These are phyloP conservation scores for Rhaphigaster nebulosa DNA, from an alignment of 2,888 invertebrate genomes.

Conservation along the genomic window DNA sequence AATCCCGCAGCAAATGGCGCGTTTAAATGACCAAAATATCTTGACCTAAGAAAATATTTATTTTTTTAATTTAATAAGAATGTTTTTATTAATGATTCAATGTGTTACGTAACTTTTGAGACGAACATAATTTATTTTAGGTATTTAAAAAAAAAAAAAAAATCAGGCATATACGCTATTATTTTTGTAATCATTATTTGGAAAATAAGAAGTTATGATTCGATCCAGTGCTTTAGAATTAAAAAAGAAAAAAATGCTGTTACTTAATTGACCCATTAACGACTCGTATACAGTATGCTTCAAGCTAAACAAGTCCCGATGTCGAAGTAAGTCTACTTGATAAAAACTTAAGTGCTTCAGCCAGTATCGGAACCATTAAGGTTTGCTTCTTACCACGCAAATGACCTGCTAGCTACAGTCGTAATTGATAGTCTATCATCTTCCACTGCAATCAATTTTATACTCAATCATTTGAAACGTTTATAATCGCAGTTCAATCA, in stretches of 20 bases:
- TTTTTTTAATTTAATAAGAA: too few relatives aligned
- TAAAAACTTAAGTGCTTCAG: not conserved
- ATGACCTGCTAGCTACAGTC: not conserved
- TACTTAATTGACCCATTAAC: not conserved
- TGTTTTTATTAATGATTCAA: too few relatives aligned
- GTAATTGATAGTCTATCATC: not conserved
- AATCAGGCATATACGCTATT: too few relatives aligned
- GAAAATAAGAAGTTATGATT: not conserved
- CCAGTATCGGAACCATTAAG: not conserved
- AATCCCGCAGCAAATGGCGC: too few relatives aligned
- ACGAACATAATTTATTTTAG: too few relatives aligned
- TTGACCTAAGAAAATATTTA: too few relatives aligned
- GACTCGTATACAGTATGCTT: not conserved
- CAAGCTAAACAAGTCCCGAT: not conserved
- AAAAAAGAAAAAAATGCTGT: not conserved
- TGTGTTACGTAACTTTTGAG: too few relatives aligned
- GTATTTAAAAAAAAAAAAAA: too few relatives aligned
- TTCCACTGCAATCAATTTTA: slow-evolving; percentile 1
- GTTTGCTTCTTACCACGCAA: not conserved
- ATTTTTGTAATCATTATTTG: too few relatives aligned
- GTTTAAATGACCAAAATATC: too few relatives aligned
- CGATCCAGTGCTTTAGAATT: not conserved
- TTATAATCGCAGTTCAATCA: slow-evolving; percentile 17
- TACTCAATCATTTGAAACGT: slow-evolving; percentile 28
- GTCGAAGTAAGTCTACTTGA: not conserved